A percentile compares a stretch with the other conserved stretches of the same genome.
Evolutionary conservation across 2,888 invertebrate species (phyloP).

Genomic region (Dexiosoma caninum): DNA sequence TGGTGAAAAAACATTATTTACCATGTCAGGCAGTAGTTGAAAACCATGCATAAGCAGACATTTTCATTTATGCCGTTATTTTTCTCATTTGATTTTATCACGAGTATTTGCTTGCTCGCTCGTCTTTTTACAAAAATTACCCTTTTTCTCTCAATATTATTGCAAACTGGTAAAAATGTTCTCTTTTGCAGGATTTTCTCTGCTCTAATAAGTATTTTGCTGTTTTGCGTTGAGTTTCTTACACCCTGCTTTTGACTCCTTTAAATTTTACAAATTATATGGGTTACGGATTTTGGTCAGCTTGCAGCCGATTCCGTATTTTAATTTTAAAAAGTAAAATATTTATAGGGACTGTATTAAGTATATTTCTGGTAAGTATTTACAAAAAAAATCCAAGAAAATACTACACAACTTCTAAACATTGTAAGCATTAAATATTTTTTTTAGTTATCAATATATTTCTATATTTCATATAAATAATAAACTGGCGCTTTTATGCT

Average conservation of each 20-base stretch:
- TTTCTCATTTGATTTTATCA: slow-evolving; percentile 25
- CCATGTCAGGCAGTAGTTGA: slow-evolving; percentile 47
- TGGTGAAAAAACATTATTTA: slow-evolving; percentile 63
- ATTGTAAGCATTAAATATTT: too few species aligned
- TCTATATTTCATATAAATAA: too few species aligned
- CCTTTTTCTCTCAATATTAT: slow-evolving; percentile 13
- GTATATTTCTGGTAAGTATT: too few species aligned
- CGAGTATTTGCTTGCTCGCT: not conserved
- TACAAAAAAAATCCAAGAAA: too few species aligned
- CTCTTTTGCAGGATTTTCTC: slow-evolving; percentile 36
- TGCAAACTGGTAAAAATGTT: not conserved
- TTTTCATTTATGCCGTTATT: slow-evolving; percentile 56
- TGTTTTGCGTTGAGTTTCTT: not conserved
- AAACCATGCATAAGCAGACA: slow-evolving; percentile 35
- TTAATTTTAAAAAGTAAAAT: too few species aligned
- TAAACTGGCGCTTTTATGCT: too few species aligned
- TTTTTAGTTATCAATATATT: too few species aligned
- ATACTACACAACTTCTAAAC: too few species aligned
- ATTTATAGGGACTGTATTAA: too few species aligned
- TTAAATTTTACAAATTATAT: slow-evolving; percentile 22
- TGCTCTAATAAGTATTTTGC: slow-evolving; percentile 13
- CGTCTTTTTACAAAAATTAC: slow-evolving; percentile 4
- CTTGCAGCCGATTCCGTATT: too few species aligned
- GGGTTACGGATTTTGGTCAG: not conserved
- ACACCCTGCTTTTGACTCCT: slow-evolving; percentile 10